These are phyloP conservation scores for Aurelia coerulea DNA, from an alignment of 30 jellyfish, hydroid and myxozoan genomes.

Conservation along the genomic window DNA sequence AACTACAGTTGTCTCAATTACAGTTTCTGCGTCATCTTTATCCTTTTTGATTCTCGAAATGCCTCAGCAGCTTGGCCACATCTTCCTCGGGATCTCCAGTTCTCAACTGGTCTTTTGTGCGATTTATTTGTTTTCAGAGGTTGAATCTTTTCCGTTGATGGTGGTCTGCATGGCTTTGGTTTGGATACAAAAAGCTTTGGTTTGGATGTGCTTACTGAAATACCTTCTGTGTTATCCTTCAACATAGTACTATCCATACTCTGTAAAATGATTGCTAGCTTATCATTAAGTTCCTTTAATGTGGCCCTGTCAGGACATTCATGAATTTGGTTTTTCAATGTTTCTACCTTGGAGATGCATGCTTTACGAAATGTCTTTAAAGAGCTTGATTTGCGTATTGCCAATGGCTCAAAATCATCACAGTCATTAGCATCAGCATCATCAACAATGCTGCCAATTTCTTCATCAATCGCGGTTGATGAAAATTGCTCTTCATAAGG, in stretches of 20 bases:
- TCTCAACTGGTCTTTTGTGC: not conserved
- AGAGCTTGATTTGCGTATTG: no score
- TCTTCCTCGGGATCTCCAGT: conserved; percentile 7
- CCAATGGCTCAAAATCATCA: no score
- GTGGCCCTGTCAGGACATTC: no score
- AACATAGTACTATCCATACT: not conserved
- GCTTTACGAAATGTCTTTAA: no score
- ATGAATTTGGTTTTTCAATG: no score
- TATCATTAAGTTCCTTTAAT: no score
- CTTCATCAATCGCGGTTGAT: no score
- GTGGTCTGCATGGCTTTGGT: conserved; percentile 1
- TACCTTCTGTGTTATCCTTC: conserved; percentile 2
- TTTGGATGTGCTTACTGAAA: not conserved
- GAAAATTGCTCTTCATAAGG: no score
- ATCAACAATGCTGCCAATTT: no score
- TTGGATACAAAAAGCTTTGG: not conserved
- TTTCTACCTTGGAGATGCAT: no score
- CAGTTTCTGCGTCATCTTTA: not conserved
- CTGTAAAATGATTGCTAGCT: no score
- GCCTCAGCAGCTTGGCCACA: conserved; percentile 11
- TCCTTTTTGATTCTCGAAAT: not conserved
- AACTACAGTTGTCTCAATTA: not conserved
- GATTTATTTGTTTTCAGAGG: not conserved
- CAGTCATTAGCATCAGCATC: no score
- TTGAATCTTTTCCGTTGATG: not conserved